Conservation (phyloP, 2,888 invertebrate genomes). For the Malacosoma neustria region DNA sequence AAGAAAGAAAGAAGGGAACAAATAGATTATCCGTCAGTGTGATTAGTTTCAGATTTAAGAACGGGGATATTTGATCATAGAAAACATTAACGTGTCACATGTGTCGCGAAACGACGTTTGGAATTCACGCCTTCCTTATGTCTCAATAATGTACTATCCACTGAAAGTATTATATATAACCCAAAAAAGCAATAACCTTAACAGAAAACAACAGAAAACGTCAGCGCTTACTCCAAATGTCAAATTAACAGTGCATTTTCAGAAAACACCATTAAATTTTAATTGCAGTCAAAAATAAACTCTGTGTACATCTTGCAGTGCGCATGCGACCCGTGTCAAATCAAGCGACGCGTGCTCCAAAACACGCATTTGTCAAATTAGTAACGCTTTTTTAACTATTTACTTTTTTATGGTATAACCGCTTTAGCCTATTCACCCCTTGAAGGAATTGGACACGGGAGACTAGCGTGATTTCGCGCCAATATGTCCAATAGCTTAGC, state of each 20-base stretch:
- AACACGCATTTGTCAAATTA: conserved; percentile 70
- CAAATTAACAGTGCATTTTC: background rate
- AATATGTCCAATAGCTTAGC: conserved; percentile 62
- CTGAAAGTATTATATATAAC: too few relatives aligned
- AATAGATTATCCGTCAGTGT: too few relatives aligned
- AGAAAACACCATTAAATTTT: conserved; percentile 26
- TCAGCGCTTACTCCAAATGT: too few relatives aligned
- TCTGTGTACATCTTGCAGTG: conserved; percentile 24
- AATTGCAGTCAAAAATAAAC: conserved; percentile 30
- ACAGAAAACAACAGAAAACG: too few relatives aligned
- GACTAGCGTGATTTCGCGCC: conserved; percentile 44
- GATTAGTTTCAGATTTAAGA: too few relatives aligned
- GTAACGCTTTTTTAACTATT: conserved; percentile 62
- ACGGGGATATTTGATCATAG: too few relatives aligned
- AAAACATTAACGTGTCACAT: too few relatives aligned
- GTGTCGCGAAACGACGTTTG: too few relatives aligned
- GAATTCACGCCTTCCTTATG: too few relatives aligned
- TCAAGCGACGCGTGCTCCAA: conserved; percentile 60
- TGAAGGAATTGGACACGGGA: conserved; percentile 60
- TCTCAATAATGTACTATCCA: too few relatives aligned
- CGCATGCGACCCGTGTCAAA: conserved; percentile 36
- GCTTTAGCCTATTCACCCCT: conserved; percentile 43
- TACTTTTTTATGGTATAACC: conserved; percentile 43
- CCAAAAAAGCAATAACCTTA: too few relatives aligned
- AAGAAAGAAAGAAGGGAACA: too few relatives aligned